Evolutionary conservation across 2,888 invertebrate species (phyloP).

Genomic region (Mellilla xanthometata): DNA sequence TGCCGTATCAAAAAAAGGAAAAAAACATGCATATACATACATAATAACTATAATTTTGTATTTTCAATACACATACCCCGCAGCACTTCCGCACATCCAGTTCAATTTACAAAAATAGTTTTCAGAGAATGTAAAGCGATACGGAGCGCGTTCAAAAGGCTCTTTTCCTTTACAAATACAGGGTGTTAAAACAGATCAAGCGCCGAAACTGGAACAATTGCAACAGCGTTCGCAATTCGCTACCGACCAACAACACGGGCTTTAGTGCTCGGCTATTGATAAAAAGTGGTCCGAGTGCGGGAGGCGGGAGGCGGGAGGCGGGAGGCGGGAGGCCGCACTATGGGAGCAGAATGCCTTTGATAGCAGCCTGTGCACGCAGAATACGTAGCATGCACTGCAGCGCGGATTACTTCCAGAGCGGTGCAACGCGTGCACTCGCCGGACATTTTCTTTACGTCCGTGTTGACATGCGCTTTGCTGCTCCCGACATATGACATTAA

Average conservation of each 20-base stretch:
- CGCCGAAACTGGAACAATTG: constrained; percentile 5
- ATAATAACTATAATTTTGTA: no score
- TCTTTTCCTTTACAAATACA: constrained; percentile 2
- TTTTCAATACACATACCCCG: no score
- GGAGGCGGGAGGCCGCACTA: background rate
- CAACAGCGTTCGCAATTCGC: background rate
- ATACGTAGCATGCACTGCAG: background rate
- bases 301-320: background rate
- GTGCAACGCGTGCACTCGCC: constrained; percentile 6
- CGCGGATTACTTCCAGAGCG: constrained; percentile 6
- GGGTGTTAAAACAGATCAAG: constrained; percentile 7
- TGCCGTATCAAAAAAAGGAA: no score
- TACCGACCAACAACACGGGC: background rate
- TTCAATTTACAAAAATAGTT: no score
- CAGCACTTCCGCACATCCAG: no score
- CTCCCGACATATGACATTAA: no score
- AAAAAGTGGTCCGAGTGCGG: constrained; percentile 3
- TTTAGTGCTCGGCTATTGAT: constrained; percentile 11
- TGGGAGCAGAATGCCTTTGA: constrained; percentile 17
- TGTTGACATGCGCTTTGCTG: no score
- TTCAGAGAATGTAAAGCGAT: background rate
- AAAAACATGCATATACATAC: no score
- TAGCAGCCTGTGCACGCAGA: background rate
- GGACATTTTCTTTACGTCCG: background rate
- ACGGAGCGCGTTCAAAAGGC: background rate